Base-by-base conservation (phyloP, 2,113 vertebrate species). In the Leptobrachium ailaonicum region DNA sequence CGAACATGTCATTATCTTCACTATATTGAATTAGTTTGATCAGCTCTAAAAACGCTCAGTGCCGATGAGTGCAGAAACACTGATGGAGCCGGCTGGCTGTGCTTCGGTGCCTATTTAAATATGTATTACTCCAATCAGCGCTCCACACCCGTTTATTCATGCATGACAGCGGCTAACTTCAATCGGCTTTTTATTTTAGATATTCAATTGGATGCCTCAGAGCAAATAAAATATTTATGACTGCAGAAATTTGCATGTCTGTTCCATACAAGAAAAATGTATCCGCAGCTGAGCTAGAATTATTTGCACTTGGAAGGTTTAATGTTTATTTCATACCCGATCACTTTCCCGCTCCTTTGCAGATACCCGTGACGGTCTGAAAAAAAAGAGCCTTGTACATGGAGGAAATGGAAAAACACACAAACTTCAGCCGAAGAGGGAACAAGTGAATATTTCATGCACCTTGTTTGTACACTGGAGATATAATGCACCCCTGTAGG, bases 361-460 rank as follows among this genome's bases (percentile, higher is more conserved):
- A 83, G 69, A 82, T 80, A 85, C 77, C 68, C 42, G 74, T 12
- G 0, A 4, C 0, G 32, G 1, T 75, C 62, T 81, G 45, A 14
- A 84, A 4, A 12, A 47, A 4, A 12, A 43, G 44, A 86, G 47
- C 20, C 2, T 6, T 11, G 47, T 58, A 82, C 1, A 43, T 77
- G 68, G 74, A 1, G 50, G 88, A 84, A 8, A 47, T 64, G 82
- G 20, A 54, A 77, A 79, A 71, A 83, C 82, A 70, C 43, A 75
- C 40, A 44, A 7, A 11, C 71, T 67, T 72, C 76, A 82, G 8
- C 79, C 76, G 63, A 79, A 84, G 70, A 76, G 0, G 32, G 20
- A 11, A 14, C 2, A 2, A 70, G n/a, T 85, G 85, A 86, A 88
- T 86, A 73, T 41, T 72, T 67, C 54, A 85, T 42, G 56, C 45